phyloP scores from a whole-genome alignment of 2,797 vertebrate genomes.

The Cichlasoma orientale region DNA sequence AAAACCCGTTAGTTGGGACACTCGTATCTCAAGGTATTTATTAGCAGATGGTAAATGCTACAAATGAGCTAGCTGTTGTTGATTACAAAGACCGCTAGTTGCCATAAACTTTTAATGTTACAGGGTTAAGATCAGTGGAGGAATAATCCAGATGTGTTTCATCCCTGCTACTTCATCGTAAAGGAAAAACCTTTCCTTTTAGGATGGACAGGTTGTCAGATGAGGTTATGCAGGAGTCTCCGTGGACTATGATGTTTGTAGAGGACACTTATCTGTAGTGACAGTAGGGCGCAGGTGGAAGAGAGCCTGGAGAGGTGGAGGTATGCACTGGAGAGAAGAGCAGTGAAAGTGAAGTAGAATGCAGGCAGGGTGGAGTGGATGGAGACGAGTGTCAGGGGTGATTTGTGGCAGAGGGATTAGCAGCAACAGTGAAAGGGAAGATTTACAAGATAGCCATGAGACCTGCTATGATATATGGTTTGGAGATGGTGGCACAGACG shows the following conservation, averaged over 20 bases:
- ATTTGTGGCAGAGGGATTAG: too few relatives aligned
- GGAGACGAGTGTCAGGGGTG: too few relatives aligned
- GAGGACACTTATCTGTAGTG: background rate
- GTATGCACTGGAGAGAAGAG: background rate
- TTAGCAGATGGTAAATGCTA: background rate
- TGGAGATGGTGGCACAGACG: too few relatives aligned
- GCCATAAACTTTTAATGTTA: background rate
- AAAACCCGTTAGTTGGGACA: too few relatives aligned
- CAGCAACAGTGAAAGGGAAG: too few relatives aligned
- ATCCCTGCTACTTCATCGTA: background rate
- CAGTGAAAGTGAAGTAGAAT: background rate
- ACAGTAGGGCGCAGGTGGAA: background rate
- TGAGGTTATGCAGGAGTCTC: background rate
- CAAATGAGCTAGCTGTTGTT: background rate
- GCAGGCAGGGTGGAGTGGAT: too few relatives aligned
- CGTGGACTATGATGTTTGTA: background rate
- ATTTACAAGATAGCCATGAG: too few relatives aligned
- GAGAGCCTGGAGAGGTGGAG: background rate
- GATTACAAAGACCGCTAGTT: background rate
- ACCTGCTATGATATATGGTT: too few relatives aligned
- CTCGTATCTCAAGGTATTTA: too few relatives aligned
- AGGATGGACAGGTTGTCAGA: background rate
- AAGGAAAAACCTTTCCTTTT: background rate
- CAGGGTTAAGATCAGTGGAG: background rate
- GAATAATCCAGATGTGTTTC: background rate